Conservation (phyloP, 2,113 vertebrate genomes). For the Calidris pugnax region DNA sequence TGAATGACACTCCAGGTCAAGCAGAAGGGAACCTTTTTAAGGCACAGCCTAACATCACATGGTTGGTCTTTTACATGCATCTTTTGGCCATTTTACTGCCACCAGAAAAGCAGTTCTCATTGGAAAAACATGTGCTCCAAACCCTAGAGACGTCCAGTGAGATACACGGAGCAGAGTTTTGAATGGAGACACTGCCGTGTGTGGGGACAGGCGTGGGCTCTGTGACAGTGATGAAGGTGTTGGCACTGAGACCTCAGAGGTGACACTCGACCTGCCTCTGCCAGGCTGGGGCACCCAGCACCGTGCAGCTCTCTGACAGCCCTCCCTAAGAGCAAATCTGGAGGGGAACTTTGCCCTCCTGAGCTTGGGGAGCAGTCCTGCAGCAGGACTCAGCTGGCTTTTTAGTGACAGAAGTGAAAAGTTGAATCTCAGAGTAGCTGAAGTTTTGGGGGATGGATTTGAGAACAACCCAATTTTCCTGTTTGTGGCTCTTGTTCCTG, state of each 20-base stretch:
- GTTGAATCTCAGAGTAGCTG: neutral
- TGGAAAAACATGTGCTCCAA: neutral
- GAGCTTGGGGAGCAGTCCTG: neutral
- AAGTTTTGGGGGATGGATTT: neutral
- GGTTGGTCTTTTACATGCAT: neutral
- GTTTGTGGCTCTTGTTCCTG: neutral
- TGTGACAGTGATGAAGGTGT: neutral
- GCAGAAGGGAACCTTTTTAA: neutral
- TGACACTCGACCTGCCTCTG: neutral
- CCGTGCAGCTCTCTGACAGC: neutral
- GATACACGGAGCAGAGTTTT: neutral
- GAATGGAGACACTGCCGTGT: neutral
- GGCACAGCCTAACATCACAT: neutral
- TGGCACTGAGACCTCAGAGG: rapidly evolving
- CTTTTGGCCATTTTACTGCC: neutral
- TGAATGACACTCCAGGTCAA: neutral
- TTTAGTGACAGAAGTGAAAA: neutral
- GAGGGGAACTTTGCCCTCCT: neutral
- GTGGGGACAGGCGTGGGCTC: neutral
- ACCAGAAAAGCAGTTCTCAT: neutral
- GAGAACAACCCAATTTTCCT: neutral
- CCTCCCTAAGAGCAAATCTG: neutral
- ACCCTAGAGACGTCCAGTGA: neutral
- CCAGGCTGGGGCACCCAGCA: neutral
- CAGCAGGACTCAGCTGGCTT: neutral